Conservation (phyloP, 2,888 invertebrate genomes). For the Pseudanteris insignis region DNA sequence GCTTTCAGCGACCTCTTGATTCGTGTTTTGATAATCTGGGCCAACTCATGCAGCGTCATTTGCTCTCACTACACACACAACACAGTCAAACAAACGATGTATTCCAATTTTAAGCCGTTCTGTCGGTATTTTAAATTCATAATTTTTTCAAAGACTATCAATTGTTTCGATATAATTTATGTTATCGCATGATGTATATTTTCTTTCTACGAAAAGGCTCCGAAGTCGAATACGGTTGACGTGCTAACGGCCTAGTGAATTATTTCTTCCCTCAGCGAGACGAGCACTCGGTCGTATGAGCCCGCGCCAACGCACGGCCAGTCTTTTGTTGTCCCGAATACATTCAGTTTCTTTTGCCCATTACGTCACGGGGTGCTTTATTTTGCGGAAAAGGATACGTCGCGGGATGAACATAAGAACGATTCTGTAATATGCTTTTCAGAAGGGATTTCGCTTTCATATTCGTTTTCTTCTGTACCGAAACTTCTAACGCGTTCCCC, state of each 20-base stretch:
- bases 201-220: too few species aligned
- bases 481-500: constrained; percentile 1
- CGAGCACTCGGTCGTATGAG: neutral
- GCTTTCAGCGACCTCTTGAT: constrained; percentile 9
- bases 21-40: constrained; percentile 11
- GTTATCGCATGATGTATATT: too few species aligned
- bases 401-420: constrained; percentile 12
- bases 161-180: too few species aligned
- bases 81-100: too few species aligned
- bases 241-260: too few species aligned
- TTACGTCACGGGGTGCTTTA: constrained; percentile 19
- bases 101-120: too few species aligned
- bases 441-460: constrained; percentile 24
- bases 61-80: neutral
- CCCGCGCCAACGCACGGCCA: neutral
- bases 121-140: too few species aligned
- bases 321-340: constrained; percentile 11
- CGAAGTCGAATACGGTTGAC: too few species aligned
- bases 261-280: too few species aligned
- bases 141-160: too few species aligned
- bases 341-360: constrained; percentile 5
- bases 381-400: constrained; percentile 13
- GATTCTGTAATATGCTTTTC: constrained; percentile 12
- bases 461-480: constrained; percentile 14
- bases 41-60: constrained; percentile 19